Percentiles rank a stretch among this genome's conserved stretches.
Conservation (phyloP, 1,140 invertebrate species). For the Temnothorax curvispinosus region DNA sequence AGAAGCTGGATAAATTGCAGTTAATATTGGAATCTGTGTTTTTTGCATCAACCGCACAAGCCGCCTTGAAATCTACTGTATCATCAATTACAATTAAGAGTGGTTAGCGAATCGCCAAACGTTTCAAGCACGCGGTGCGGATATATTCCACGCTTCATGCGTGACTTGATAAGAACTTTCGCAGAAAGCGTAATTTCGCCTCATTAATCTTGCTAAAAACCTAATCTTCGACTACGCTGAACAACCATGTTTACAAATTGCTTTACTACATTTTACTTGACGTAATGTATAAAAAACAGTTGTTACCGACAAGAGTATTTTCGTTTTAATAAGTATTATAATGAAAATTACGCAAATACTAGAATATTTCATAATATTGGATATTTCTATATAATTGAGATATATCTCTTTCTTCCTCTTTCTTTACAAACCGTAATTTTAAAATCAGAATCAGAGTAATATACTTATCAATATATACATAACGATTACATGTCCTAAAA, state of each 20-base stretch:
- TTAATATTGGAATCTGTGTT: slow-evolving; percentile 85
- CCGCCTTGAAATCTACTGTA: slow-evolving; percentile 82
- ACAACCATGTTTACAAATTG: slow-evolving; percentile 18
- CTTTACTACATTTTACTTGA: not conserved
- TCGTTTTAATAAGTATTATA: not conserved
- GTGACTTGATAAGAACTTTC: slow-evolving; percentile 76
- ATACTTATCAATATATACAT: not conserved
- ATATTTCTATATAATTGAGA: slow-evolving; percentile 12
- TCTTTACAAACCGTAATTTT: not conserved
- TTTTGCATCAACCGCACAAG: slow-evolving; percentile 77
- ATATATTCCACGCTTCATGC: slow-evolving; percentile 78
- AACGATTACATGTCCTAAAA: slow-evolving; percentile 3
- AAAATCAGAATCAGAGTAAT: not conserved
- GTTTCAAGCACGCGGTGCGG: slow-evolving; percentile 77
- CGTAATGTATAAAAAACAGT: not conserved
- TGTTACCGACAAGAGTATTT: not conserved
- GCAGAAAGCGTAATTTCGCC: slow-evolving; percentile 64
- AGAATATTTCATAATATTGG: not conserved
- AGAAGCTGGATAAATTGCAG: slow-evolving; percentile 83
- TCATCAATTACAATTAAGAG: slow-evolving; percentile 86
- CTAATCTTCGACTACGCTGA: not conserved
- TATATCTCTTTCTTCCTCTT: not conserved
- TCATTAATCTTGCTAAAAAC: slow-evolving; percentile 34
- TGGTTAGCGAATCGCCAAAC: slow-evolving; percentile 85
- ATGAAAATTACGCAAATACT: not conserved